Evolutionary conservation across 2,113 vertebrate species (phyloP).

Genomic region (Lipotes vexillifer): DNA sequence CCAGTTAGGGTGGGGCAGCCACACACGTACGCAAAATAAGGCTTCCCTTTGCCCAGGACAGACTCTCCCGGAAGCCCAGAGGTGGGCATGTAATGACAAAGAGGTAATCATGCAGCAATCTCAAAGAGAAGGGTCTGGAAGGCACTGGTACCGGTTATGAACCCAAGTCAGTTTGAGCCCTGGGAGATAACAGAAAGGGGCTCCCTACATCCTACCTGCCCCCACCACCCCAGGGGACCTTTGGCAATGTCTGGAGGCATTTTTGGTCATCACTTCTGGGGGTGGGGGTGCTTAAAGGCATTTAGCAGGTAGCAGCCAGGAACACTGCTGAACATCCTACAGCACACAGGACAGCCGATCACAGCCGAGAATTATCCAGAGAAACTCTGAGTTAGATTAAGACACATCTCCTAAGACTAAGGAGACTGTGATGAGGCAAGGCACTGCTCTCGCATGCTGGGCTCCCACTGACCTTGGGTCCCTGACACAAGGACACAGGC

Average conservation of each 20-base stretch:
- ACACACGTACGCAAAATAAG: not conserved
- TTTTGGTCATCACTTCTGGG: not conserved
- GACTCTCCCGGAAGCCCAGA: not conserved
- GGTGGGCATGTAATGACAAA: not conserved
- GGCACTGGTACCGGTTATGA: not conserved
- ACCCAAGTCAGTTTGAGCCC: not conserved
- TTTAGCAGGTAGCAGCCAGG: not conserved
- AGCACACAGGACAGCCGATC: rapidly evolving
- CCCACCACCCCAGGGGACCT: not conserved
- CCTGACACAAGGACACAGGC: not conserved
- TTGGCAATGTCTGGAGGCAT: not conserved
- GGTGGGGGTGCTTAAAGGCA: not conserved
- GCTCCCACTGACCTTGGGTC: not conserved
- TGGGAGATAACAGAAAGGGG: not conserved
- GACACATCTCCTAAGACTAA: not conserved
- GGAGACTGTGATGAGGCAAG: not conserved
- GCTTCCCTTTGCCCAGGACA: not conserved
- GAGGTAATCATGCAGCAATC: not conserved
- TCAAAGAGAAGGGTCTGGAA: not conserved
- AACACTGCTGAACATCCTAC: not conserved
- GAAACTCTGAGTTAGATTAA: not conserved
- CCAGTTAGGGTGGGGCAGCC: not conserved
- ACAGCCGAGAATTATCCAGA: not conserved
- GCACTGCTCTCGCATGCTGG: not conserved
- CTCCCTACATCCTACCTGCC: too few relatives aligned